These are phyloP conservation scores for Morelia viridis DNA, from an alignment of 2,797 vertebrate species.

Conservation along the genomic window DNA sequence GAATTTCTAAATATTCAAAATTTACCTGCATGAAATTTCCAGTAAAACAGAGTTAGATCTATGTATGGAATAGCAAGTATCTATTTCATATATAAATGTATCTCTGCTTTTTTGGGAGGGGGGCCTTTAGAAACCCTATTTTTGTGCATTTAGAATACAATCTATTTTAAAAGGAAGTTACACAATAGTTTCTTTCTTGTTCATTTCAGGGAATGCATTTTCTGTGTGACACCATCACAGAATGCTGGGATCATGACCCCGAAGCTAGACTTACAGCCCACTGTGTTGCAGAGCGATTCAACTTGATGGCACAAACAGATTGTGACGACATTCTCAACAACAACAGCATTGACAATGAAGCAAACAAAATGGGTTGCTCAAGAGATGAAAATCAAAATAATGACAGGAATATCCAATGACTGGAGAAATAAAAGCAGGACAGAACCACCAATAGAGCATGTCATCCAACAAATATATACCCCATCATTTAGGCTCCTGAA, in stretches of 20 bases:
- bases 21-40: background rate
- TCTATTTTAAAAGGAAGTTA: background rate
- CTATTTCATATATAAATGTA: too few species aligned
- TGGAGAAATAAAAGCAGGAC: conserved; percentile 8
- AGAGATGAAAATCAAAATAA: conserved; percentile 43
- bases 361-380: conserved; percentile 58
- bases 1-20: background rate
- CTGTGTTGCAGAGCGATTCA: conserved; percentile 88
- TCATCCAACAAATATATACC: background rate
- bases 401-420: conserved; percentile 45
- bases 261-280: conserved; percentile 89
- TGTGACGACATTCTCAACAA: conserved; percentile 68
- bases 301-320: conserved; percentile 75
- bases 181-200: background rate
- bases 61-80: too few species aligned
- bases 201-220: conserved; percentile 81
- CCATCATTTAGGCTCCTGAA: background rate
- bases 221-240: conserved; percentile 84
- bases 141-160: background rate
- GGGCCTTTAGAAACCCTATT: background rate
- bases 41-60: background rate
- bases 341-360: conserved; percentile 59
- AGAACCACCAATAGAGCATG: background rate
- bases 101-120: too few species aligned
- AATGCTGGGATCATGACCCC: conserved; percentile 93